A percentile compares a stretch with the other conserved stretches of the same genome.
Conservation (phyloP, 2,113 vertebrate genomes). For the Phainopepla nitens region DNA sequence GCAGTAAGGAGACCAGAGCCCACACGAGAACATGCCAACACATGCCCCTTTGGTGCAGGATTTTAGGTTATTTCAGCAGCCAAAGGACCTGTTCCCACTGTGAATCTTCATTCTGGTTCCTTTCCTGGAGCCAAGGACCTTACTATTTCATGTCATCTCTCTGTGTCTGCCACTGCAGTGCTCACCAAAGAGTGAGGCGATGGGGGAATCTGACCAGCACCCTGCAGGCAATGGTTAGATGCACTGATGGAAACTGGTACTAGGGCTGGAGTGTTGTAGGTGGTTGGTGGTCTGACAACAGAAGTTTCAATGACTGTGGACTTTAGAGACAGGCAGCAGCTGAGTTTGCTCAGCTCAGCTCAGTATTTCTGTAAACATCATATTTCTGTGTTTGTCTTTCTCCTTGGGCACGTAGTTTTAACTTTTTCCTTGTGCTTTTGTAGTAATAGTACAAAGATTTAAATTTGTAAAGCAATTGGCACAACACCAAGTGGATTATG, state of each 20-base stretch:
- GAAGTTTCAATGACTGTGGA: not conserved
- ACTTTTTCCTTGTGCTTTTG: not conserved
- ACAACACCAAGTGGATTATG: not conserved
- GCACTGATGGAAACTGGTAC: not conserved
- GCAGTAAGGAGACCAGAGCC: not conserved
- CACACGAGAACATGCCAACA: not conserved
- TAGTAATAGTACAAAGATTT: not conserved
- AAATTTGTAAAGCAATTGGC: not conserved
- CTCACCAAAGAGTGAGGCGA: accelerated
- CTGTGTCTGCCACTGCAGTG: not conserved
- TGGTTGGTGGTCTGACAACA: not conserved
- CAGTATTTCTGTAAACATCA: not conserved
- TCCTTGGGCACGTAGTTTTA: not conserved
- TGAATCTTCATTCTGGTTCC: not conserved
- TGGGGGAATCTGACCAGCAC: not conserved
- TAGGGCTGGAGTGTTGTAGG: not conserved
- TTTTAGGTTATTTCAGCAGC: not conserved
- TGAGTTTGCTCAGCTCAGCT: not conserved
- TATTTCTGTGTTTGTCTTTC: not conserved
- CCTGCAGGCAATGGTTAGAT: not conserved
- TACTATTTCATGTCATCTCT: not conserved
- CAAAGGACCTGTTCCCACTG: not conserved
- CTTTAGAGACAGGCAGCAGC: not conserved
- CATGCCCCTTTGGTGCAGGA: not conserved
- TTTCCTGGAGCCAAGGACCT: not conserved